Base-by-base conservation (phyloP, 2,888 invertebrate species). In the Eupelmus urozonus region DNA sequence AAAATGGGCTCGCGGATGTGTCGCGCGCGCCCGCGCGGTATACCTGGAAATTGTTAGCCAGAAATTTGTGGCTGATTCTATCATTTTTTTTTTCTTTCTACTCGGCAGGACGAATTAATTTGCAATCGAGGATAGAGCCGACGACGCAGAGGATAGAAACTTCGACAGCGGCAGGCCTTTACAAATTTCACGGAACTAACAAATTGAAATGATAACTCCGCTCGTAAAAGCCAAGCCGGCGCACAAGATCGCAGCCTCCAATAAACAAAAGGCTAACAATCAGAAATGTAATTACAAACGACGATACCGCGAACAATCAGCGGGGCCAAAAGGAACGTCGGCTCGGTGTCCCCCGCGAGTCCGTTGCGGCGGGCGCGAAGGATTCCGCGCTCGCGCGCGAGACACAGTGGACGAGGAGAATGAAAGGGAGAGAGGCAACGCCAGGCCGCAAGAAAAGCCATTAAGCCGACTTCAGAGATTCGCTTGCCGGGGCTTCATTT, bases 361-460 rank as follows among this genome's bases (percentile, higher is more conserved):
- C n/a, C 29, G 25, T 42, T 13, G 42, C 27, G 45, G 59, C 57
- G 69, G 42, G 57, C 25, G 57, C 16, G 20, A 42, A 55, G n/a
- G 40, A 55, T 67, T 45, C 73, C 25, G 4, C 11, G 49, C 18
- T 49, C 42, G 59, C 18, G 34, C 9, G 45, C 11, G 51, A 59
- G 60, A 29, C 16, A 34, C 16, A 34, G 29, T 18, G 29, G 16
- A 42, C n/a, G 51, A 76, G 23, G 62, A 11, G 60, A 25, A 42
- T 16, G 34, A 29, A 3, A 59, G 67, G 16, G 20, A 20, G 59
- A 40, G 49, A 49, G 62, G 51, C 18, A 20, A 20, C 3, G 45
- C 2, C 7, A 45, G 9, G 66, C 75, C 55, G 49, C 76, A 76
- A 79, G 79, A 79, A 79, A 76, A 79, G 72, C 79, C 79, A 79